Base-by-base conservation (phyloP, 2,888 invertebrate species). In the Noctuana brunneofusca region DNA sequence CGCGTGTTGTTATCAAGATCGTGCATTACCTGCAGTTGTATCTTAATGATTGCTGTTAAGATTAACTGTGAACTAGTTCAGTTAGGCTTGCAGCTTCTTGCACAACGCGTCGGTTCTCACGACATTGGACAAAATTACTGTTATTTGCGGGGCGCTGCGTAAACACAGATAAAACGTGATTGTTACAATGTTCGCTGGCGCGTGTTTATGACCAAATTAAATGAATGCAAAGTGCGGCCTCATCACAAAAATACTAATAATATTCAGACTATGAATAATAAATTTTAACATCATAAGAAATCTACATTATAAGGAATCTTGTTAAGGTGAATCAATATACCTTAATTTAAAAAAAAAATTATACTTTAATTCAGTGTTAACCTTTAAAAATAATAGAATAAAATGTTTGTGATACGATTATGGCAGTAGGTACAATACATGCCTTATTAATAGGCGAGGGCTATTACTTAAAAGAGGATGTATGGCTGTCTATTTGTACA, bases 41-140 rank as follows among this genome's bases (percentile, higher is more conserved):
- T 80, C 80, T 75, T 78, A 84, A 82, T 78, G 83, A 87, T 83
- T 75, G 81, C 79, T 77, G 81, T 81, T 79, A 69, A 86, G 87
- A 87, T 87, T 81, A 84, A 83, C 83, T 84, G 84, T 81, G 84
- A 88, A 88, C 87, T 87, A 84, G 90, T 85, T 84, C 80, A 83
- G 77, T 74, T 72, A 70, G 66, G 22, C 69, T 67, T 71, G 72
- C 71, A 71, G 69, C 75, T 73, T 75, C 79, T 88, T 88, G 80
- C 86, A 77, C 86, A 83, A 80, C 81, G 72, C 57, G 68, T 5
- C 48, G 70, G 78, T 87, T 90, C 89, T 81, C 90, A 90, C 89
- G 89, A 86, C 89, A 89, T 89, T 89, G 89, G 81, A 82, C 76
- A 73, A 81, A 87, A 87, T 87, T 84, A 86, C 87, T 75, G 84